Conservation (phyloP, 2,113 vertebrate species). For the Ictalurus furcatus region DNA sequence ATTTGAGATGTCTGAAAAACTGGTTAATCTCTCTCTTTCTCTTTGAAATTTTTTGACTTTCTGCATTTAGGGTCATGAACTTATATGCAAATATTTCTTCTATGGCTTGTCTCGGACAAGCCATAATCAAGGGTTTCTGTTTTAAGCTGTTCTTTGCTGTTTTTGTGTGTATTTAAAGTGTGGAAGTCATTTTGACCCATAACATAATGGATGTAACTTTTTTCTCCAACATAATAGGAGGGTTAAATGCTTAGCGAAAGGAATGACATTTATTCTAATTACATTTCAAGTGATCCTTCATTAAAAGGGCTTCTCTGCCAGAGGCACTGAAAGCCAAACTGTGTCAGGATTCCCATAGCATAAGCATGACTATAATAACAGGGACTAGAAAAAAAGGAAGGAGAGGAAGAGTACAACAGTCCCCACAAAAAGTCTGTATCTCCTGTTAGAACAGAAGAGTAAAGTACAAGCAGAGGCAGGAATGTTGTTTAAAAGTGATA, state of each 20-base stretch:
- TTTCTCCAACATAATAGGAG: no score
- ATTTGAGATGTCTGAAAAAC: no score
- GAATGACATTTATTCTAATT: conserved; percentile 51
- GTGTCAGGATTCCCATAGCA: conserved; percentile 51
- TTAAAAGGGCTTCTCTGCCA: conserved; percentile 56
- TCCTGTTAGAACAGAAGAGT: conserved; percentile 14
- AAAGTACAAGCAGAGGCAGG: background rate
- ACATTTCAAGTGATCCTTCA: conserved; percentile 50
- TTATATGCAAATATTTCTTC: no score
- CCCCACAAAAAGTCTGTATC: background rate
- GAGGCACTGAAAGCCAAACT: conserved; percentile 48
- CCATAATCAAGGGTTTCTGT: no score
- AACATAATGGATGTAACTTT: no score
- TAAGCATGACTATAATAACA: conserved; percentile 6
- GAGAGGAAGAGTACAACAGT: background rate
- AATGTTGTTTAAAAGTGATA: background rate
- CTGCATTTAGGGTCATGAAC: no score
- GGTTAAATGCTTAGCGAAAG: conserved; percentile 36
- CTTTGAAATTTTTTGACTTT: no score
- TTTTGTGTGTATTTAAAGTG: no score
- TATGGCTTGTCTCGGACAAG: no score
- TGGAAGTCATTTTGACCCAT: no score
- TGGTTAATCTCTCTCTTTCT: no score
- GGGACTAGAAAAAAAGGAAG: background rate
- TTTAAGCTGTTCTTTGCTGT: no score